Evolutionary conservation across 2,113 vertebrate species (phyloP).

Genomic region (Rattus norvegicus): GRCr8 NC_086029.1:40040501-40041000

Average conservation of each 20-base stretch:
- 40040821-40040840: neutral
- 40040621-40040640: no score
- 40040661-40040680: neutral
- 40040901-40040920: neutral
- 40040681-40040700: neutral
- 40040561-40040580: neutral
- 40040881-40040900: neutral
- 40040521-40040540: neutral
- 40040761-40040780: neutral
- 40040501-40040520: neutral
- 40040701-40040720: neutral
- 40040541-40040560: neutral
- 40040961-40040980: neutral
- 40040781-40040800: neutral
- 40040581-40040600: neutral
- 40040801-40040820: neutral
- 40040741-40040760: neutral
- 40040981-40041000: neutral
- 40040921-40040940: neutral
- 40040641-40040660: neutral
- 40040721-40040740: neutral
- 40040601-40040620: no score
- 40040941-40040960: neutral
- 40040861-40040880: neutral
- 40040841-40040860: conserved; percentile 5